A percentile compares a stretch with the other conserved stretches of the same genome.
These are phyloP conservation scores for Nesoenas mayeri DNA, from an alignment of 2,113 vertebrate genomes.

Conservation along the genomic window DNA sequence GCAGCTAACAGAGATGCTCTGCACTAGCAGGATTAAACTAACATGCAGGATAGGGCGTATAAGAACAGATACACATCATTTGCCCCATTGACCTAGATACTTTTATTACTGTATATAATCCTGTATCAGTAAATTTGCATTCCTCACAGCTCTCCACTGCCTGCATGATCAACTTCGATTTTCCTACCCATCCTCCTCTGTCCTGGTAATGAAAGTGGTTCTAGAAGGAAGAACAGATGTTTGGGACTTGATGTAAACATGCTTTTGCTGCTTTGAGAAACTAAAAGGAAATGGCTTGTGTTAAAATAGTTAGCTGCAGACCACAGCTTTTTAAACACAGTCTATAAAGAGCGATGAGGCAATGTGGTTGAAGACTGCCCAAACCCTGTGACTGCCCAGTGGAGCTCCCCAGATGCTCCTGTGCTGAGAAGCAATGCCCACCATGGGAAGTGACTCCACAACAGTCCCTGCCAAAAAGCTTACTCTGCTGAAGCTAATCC, in stretches of 20 bases:
- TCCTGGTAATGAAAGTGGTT: not conserved
- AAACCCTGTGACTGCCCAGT: rapidly evolving
- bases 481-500: not conserved
- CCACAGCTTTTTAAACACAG: not conserved
- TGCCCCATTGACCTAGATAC: not conserved
- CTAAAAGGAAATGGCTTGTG: slow-evolving; percentile 3
- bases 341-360: not conserved
- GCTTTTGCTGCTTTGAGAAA: not conserved
- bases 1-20: not conserved
- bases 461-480: not conserved
- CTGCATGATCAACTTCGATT: not conserved
- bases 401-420: not conserved
- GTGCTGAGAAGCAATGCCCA: not conserved
- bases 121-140: not conserved
- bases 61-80: not conserved
- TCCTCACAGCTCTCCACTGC: not conserved
- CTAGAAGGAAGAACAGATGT: slow-evolving; percentile 9
- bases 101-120: not conserved
- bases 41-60: not conserved
- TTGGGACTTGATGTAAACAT: not conserved
- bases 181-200: not conserved
- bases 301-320: not conserved
- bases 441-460: not conserved
- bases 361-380: not conserved
- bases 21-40: not conserved